These are phyloP conservation scores for Heteromyza rotundicornis DNA, from an alignment of 2,888 invertebrate genomes.

Conservation along the genomic window DNA sequence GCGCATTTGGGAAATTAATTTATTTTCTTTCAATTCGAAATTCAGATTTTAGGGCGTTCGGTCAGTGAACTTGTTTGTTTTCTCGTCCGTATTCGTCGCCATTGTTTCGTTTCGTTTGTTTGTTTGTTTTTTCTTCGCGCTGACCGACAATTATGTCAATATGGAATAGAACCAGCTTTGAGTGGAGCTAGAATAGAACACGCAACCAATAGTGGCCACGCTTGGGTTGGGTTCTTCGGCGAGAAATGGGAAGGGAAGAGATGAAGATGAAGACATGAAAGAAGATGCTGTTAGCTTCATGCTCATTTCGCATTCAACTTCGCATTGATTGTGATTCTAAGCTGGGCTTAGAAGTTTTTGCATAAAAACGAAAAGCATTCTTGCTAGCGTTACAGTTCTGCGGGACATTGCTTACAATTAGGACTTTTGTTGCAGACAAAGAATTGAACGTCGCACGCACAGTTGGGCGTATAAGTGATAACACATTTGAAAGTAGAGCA, in stretches of 20 bases:
- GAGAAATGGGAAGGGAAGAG: not conserved
- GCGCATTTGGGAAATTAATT: too few species aligned
- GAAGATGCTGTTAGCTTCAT: not conserved
- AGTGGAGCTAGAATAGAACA: not conserved
- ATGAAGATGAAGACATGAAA: not conserved
- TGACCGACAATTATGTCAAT: not conserved
- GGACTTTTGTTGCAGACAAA: slow-evolving; percentile 37
- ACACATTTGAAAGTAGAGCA: not conserved
- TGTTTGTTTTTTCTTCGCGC: not conserved
- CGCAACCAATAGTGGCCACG: too few species aligned
- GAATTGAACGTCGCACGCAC: not conserved
- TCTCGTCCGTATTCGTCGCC: not conserved
- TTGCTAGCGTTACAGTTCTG: slow-evolving; percentile 49
- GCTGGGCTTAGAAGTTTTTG: slow-evolving; percentile 39
- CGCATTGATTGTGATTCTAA: not conserved
- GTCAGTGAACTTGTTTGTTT: slow-evolving; percentile 23
- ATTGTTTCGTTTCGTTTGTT: not conserved
- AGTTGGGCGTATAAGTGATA: not conserved
- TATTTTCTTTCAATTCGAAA: too few species aligned
- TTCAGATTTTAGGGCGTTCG: too few species aligned
- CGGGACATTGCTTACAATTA: slow-evolving; percentile 52
- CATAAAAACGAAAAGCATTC: slow-evolving; percentile 50
- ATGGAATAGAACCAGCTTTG: not conserved
- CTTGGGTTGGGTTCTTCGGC: too few species aligned
- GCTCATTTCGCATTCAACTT: not conserved